A percentile compares a stretch with the other conserved stretches of the same genome.
Evolutionary conservation across 92 coral and sea anemone genomes (phyloP).

Genomic region (Galaxea fascicularis): DNA sequence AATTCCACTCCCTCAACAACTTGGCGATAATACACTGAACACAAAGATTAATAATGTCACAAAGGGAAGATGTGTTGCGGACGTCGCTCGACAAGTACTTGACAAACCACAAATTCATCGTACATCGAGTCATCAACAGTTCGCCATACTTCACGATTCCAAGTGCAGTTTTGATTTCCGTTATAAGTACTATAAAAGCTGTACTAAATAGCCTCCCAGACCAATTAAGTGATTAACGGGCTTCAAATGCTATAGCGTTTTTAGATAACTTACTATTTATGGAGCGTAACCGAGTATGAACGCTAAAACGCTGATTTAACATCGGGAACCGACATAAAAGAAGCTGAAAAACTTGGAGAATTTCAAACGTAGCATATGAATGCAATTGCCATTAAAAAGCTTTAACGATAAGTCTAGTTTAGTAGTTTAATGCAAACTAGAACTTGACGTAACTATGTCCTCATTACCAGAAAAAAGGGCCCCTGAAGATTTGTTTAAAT

Average conservation of each 20-base stretch:
- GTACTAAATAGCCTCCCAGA: no score
- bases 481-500: neutral
- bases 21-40: no score
- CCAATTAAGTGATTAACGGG: neutral
- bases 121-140: no score
- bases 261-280: neutral
- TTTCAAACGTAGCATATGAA: neutral
- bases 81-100: no score
- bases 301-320: neutral
- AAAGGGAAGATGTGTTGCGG: no score
- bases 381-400: neutral
- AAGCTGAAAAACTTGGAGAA: neutral
- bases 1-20: no score
- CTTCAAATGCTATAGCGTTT: neutral
- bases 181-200: no score
- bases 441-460: neutral
- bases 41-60: no score
- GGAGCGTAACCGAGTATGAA: neutral
- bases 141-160: no score
- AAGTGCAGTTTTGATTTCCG: no score
- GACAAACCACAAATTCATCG: no score
- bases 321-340: neutral
- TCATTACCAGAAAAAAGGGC: neutral
- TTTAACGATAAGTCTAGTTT: neutral
- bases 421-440: neutral